These are phyloP conservation scores for Myxocyprinus asiaticus DNA, from an alignment of 2,113 vertebrate species.

Conservation along the genomic window DNA sequence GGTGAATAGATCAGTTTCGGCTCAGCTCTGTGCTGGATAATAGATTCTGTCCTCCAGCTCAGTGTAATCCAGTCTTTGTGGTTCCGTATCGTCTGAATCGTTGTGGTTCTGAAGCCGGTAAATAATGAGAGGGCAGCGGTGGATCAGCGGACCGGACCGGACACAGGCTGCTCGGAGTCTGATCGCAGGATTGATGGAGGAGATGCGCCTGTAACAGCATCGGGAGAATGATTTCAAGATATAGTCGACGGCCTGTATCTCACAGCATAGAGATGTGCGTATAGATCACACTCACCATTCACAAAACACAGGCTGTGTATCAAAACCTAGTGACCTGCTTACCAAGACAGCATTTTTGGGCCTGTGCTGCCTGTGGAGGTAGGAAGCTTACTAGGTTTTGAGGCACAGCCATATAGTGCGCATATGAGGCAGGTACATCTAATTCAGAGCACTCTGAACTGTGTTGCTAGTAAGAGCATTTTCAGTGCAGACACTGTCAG, in stretches of 20 bases:
- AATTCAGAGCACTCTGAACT: too few relatives aligned
- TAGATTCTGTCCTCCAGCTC: neutral
- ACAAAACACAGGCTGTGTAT: too few relatives aligned
- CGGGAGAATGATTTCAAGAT: constrained; percentile 85
- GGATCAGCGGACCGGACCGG: constrained; percentile 47
- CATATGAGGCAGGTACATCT: too few relatives aligned
- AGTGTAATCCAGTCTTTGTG: neutral
- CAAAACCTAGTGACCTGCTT: too few relatives aligned
- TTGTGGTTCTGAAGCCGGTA: neutral
- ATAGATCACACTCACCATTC: too few relatives aligned
- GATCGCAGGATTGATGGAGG: constrained; percentile 48
- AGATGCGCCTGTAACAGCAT: constrained; percentile 55
- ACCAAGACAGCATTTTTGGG: too few relatives aligned
- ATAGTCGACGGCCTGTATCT: constrained; percentile 81
- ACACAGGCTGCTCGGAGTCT: constrained; percentile 43
- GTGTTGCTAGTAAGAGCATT: too few relatives aligned
- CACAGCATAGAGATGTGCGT: constrained; percentile 83
- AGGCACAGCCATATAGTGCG: too few relatives aligned
- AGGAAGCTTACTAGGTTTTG: too few relatives aligned
- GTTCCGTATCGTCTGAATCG: neutral
- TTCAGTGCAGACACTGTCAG: too few relatives aligned
- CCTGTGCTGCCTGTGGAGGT: too few relatives aligned
- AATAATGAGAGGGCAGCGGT: constrained; percentile 54
- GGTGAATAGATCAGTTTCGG: neutral
- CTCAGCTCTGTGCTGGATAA: neutral